These are phyloP conservation scores for Folsomia manolachei DNA, from an alignment of 2,888 invertebrate genomes.

Conservation along the genomic window DNA sequence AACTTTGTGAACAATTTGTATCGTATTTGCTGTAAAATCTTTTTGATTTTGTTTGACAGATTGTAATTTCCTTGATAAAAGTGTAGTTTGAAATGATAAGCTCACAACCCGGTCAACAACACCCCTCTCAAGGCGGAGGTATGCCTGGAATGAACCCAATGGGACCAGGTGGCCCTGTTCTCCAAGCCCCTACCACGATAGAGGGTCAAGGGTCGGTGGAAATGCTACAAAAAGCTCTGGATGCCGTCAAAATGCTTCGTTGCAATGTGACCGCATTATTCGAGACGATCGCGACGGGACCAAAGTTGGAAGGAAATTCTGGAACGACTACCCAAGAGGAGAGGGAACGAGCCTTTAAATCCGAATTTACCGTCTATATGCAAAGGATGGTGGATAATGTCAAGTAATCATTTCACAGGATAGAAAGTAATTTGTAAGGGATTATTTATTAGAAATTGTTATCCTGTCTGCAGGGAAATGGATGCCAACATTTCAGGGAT, in stretches of 20 bases:
- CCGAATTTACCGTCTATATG: constrained; percentile 53
- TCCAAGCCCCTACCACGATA: not conserved
- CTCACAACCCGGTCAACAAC: too few relatives aligned
- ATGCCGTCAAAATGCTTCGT: constrained; percentile 71
- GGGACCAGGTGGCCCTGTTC: not conserved
- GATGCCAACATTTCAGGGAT: constrained; percentile 1
- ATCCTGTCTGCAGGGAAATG: not conserved
- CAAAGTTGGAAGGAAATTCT: constrained; percentile 64
- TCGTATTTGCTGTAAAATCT: too few relatives aligned
- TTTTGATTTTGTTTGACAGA: too few relatives aligned
- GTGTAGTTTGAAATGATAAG: not conserved
- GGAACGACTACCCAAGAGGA: constrained; percentile 25
- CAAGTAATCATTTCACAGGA: too few relatives aligned
- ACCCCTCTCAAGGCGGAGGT: not conserved
- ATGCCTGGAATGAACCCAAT: too few relatives aligned
- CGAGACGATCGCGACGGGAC: constrained; percentile 76
- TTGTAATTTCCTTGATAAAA: too few relatives aligned
- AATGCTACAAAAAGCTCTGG: constrained; percentile 70
- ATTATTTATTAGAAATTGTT: not conserved
- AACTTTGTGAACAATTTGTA: too few relatives aligned
- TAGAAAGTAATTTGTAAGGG: not conserved
- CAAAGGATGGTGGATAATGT: constrained; percentile 78
- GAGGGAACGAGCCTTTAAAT: constrained; percentile 32
- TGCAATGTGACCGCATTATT: constrained; percentile 82
- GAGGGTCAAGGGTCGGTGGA: constrained; percentile 55